These are phyloP conservation scores for Styela clava DNA, from an alignment of 23 tunicate species.

Conservation along the genomic window DNA sequence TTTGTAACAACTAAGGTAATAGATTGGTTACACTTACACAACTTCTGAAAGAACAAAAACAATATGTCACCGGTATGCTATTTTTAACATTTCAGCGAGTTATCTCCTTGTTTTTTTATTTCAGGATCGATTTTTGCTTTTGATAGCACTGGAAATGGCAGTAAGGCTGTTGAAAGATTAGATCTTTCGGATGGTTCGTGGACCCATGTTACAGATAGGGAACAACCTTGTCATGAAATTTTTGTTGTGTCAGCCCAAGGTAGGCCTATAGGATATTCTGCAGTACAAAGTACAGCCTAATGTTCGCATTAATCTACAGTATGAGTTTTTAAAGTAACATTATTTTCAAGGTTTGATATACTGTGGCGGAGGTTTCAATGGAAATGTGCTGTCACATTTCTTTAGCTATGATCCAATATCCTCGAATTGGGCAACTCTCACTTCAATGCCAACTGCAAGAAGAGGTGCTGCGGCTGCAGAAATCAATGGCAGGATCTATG, in stretches of 20 bases:
- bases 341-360: neutral
- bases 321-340: no score
- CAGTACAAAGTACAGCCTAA: no score
- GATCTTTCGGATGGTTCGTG: neutral
- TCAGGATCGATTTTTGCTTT: neutral
- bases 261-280: no score
- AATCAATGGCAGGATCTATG: neutral
- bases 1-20: no score
- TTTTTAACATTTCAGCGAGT: no score
- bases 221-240: neutral
- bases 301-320: no score
- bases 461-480: neutral
- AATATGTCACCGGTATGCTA: no score
- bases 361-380: neutral
- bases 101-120: no score
- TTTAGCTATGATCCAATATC: neutral
- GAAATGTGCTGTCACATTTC: neutral
- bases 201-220: neutral
- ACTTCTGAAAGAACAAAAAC: no score
- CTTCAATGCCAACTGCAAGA: neutral
- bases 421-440: neutral
- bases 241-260: neutral
- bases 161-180: neutral
- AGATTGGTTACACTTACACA: no score
- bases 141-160: neutral